A percentile compares a stretch with the other conserved stretches of the same genome.
Conservation (phyloP, 1,140 invertebrate genomes). For the Nautilus pompilius region DNA sequence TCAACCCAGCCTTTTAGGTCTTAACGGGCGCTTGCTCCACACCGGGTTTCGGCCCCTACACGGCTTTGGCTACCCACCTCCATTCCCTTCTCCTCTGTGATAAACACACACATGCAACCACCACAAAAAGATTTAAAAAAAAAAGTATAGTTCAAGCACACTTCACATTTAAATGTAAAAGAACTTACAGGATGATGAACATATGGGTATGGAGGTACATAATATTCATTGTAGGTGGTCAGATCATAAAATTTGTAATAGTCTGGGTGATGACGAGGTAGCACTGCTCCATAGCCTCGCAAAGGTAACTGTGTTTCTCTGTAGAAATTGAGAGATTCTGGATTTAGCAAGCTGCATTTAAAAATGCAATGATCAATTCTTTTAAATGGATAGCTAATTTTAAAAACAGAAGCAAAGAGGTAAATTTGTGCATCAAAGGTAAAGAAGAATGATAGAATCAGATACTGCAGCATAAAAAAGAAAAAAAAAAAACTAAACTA, state of each 20-base stretch:
- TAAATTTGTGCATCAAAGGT: neutral
- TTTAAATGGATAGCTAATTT: neutral
- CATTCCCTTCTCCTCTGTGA: neutral
- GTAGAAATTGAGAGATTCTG: slow-evolving; percentile 11
- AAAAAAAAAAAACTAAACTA: too few relatives aligned
- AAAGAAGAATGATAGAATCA: too few relatives aligned
- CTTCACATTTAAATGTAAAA: neutral
- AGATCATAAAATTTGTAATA: slow-evolving; percentile 45
- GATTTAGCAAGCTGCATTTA: neutral
- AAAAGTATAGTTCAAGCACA: neutral
- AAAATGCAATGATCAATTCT: neutral
- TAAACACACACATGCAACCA: neutral
- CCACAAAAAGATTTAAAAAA: neutral
- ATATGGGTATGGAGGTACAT: slow-evolving; percentile 42
- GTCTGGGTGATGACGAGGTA: slow-evolving; percentile 45
- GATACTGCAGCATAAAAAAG: too few relatives aligned
- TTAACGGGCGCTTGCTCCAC: too few relatives aligned
- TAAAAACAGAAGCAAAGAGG: neutral
- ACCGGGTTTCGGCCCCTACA: neutral
- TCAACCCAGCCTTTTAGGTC: too few relatives aligned
- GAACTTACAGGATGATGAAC: slow-evolving; percentile 30
- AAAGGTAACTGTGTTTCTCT: slow-evolving; percentile 43
- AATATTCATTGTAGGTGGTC: slow-evolving; percentile 47
- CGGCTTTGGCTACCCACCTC: neutral
- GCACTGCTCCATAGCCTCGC: slow-evolving; percentile 35